Evolutionary conservation across 2,113 vertebrate species (phyloP), one percentile per base, ranked within the genome.

Genomic region (Thamnaconus septentrionalis): DNA sequence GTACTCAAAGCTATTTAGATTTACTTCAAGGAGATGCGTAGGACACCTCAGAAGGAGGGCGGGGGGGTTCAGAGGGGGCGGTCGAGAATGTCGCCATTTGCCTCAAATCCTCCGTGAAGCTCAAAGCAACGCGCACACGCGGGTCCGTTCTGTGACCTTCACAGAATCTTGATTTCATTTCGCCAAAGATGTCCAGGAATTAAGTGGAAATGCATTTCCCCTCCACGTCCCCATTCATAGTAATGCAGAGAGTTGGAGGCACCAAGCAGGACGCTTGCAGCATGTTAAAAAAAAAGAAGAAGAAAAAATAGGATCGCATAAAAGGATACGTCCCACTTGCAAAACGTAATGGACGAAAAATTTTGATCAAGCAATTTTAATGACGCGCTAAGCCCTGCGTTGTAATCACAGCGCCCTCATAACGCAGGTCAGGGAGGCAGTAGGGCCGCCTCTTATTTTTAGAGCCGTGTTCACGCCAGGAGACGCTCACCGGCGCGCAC

Each of bases 1-100:
- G 72, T 74, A 86, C 80, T 86, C 84, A 78, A 70, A 86, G 88
- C 81, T 73, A 83, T 84, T 85, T 80, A 82, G 78, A 80, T 85
- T 82, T 78, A 75, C 82, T 88, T 84, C 81, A 89, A 88, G 86
- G 86, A 75, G 75, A 86, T 59, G 49, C 79, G 66, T 83, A 88
- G 86, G 89, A 72, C 80, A 46, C 73, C 73, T 66, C 70, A 66
- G 53, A 60, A 66, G 80, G 64, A 76, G 53, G 69, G 85, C 78
- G 72, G 79, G 76, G 85, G 64, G 69, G 18, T 83, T 81, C 65
- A 31, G 2, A 31, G 18, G 18, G 18, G 18, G 18, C 18, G 18
- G 18, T 31, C 18, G 18, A 31, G 18, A 31, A 31, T 31, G 18
- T 31, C 18, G 18, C 18, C 18, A 31, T 31, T 31, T 31, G 18